Conservation (phyloP, 2,888 invertebrate species). For the Trachelus tabidus region DNA sequence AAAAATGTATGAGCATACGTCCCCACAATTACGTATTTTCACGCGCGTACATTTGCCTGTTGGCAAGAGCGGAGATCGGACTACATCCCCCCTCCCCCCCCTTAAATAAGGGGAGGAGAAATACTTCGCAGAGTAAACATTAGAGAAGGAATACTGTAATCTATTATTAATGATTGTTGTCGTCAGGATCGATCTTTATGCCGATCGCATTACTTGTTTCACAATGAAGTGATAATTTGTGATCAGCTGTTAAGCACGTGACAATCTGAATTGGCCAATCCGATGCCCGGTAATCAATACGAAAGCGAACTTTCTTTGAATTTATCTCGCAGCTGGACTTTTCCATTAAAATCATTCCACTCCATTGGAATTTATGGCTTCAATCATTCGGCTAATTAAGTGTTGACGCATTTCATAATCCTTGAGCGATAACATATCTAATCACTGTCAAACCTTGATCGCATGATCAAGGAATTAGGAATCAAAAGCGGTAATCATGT, state of each 20-base stretch:
- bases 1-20: too few species aligned
- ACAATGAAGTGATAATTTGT: background rate
- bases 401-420: background rate
- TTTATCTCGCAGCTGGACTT: background rate
- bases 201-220: background rate
- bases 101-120: too few species aligned
- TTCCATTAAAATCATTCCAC: constrained; percentile 3
- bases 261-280: background rate
- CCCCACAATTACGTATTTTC: too few species aligned
- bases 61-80: too few species aligned
- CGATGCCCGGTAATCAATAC: background rate
- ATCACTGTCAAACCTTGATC: background rate
- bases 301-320: background rate
- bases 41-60: too few species aligned
- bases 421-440: background rate
- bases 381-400: background rate
- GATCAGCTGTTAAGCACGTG: background rate
- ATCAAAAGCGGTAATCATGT: too few species aligned
- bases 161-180: background rate
- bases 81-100: too few species aligned
- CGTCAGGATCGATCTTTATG: background rate
- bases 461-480: too few species aligned
- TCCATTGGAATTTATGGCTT: background rate
- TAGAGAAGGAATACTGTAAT: too few species aligned
- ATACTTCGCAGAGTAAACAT: too few species aligned